These are phyloP conservation scores for Papilio dardanus DNA, from an alignment of 1,140 invertebrate species.

Conservation along the genomic window DNA sequence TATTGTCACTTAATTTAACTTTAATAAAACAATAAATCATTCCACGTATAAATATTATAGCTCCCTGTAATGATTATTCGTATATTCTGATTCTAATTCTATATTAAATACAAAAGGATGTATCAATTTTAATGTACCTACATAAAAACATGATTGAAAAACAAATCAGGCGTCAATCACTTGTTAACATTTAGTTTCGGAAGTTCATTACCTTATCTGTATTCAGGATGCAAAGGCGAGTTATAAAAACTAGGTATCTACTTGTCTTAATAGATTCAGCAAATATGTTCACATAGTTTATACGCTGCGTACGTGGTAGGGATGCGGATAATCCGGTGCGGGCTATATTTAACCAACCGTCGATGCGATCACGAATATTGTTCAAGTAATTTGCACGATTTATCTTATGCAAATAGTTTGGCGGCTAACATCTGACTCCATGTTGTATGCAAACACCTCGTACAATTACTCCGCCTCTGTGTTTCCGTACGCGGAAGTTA, in stretches of 20 bases:
- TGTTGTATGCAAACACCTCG: conserved; percentile 13
- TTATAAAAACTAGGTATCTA: conserved; percentile 36
- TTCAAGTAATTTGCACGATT: conserved; percentile 41
- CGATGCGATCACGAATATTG: conserved; percentile 44
- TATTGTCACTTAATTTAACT: background rate
- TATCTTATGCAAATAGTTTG: conserved; percentile 44
- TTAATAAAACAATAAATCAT: background rate
- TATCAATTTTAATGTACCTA: conserved; percentile 16
- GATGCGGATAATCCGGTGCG: conserved; percentile 35
- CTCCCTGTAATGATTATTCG: background rate
- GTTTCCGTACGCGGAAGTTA: conserved; percentile 27
- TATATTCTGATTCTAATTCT: background rate
- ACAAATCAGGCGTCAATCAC: conserved; percentile 21
- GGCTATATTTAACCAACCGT: conserved; percentile 35
- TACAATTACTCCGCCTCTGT: conserved; percentile 15
- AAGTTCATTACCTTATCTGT: conserved; percentile 34
- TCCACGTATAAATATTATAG: background rate
- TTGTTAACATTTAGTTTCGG: conserved; percentile 33
- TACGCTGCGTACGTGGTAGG: conserved; percentile 25
- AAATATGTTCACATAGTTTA: conserved; percentile 30
- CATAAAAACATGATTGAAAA: conserved; percentile 24
- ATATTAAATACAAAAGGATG: background rate
- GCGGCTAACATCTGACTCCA: conserved; percentile 26
- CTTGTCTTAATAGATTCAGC: conserved; percentile 28
- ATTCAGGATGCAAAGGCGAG: conserved; percentile 23